A percentile compares a stretch with the other conserved stretches of the same genome.
Conservation (phyloP, 2,113 vertebrate genomes). For the Amblyornis subalaris region DNA sequence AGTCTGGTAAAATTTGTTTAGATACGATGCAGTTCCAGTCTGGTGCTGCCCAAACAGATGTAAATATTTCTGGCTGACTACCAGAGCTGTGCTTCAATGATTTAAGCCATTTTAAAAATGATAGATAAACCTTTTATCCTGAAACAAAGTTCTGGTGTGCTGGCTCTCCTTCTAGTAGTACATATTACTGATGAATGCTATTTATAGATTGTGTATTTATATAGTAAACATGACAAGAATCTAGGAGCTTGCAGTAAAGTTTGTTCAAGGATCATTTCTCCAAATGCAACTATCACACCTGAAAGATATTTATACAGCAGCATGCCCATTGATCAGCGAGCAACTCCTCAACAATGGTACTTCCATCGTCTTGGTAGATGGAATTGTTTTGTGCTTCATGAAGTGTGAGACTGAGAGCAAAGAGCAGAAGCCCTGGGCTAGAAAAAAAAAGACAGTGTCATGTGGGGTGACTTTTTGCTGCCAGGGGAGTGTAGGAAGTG, state of each 20-base stretch:
- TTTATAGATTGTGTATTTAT: not conserved
- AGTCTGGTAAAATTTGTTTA: not conserved
- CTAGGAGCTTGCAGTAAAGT: not conserved
- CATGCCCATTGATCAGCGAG: not conserved
- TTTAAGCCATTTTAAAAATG: conserved; percentile 9
- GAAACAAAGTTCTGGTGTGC: not conserved
- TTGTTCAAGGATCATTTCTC: conserved; percentile 3
- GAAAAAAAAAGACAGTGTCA: not conserved
- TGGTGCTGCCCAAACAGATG: not conserved
- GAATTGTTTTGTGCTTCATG: not conserved
- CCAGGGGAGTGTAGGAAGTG: not conserved
- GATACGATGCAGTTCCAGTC: not conserved
- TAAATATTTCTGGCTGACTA: conserved; percentile 15
- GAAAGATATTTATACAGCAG: not conserved
- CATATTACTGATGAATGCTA: not conserved
- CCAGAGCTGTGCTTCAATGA: not conserved
- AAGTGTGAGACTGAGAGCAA: not conserved
- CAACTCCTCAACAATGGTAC: not conserved
- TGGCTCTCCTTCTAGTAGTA: not conserved
- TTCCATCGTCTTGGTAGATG: not conserved
- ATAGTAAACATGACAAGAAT: not conserved
- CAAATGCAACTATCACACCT: not conserved
- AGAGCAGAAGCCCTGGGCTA: not conserved
- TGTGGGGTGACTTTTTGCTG: not conserved
- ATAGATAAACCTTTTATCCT: not conserved